Evolutionary conservation across 2,888 invertebrate species (phyloP).

Genomic region (Calliscelio sp.): DNA sequence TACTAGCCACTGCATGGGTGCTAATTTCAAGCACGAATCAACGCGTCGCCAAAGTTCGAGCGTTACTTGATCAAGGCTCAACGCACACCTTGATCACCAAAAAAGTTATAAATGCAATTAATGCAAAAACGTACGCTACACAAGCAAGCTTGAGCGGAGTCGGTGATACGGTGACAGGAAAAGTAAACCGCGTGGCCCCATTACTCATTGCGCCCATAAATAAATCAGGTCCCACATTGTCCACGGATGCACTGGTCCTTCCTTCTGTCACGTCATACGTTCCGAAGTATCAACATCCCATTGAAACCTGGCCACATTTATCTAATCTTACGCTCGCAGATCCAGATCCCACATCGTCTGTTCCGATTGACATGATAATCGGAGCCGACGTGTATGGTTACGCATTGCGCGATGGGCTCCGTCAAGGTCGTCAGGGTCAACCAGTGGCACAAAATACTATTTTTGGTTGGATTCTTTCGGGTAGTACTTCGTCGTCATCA

Average conservation of each 20-base stretch:
- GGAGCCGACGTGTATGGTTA: slow-evolving; percentile 38
- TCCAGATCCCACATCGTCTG: not conserved
- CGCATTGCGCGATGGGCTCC: slow-evolving; percentile 11
- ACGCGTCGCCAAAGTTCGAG: not conserved
- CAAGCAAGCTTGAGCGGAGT: not conserved
- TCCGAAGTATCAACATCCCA: not conserved
- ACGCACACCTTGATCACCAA: not conserved
- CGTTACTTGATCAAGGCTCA: slow-evolving; percentile 37
- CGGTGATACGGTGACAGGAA: slow-evolving; percentile 14
- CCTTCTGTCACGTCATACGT: not conserved
- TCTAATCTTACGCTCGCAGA: not conserved
- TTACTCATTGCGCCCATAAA: not conserved
- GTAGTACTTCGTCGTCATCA: not conserved
- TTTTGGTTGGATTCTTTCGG: slow-evolving; percentile 46
- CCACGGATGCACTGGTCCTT: not conserved
- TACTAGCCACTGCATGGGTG: slow-evolving; percentile 24
- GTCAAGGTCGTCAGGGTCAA: not conserved
- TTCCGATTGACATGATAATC: slow-evolving; percentile 15
- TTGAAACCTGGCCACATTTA: not conserved
- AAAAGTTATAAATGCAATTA: not conserved
- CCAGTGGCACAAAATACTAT: slow-evolving; percentile 40
- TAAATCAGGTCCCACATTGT: not conserved
- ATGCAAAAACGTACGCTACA: not conserved
- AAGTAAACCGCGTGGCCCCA: not conserved
- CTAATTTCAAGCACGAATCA: not conserved